Evolutionary conservation across 2,113 vertebrate species (phyloP).

Genomic region (Cyphomyrus discorhynchus): DNA sequence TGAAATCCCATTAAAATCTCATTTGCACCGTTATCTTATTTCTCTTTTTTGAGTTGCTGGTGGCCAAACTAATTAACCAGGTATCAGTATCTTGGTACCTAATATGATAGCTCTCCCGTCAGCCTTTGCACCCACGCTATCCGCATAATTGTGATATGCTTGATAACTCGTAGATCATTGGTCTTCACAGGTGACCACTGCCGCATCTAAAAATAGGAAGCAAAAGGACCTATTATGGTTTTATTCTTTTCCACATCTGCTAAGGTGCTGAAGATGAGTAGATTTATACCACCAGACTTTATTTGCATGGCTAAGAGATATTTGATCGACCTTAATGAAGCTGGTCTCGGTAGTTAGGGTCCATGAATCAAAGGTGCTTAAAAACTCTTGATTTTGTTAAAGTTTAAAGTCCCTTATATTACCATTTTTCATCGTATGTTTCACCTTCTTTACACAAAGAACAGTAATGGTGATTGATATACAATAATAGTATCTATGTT

Average conservation of each 20-base stretch:
- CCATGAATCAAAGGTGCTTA: background rate
- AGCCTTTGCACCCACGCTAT: background rate
- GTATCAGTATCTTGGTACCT: background rate
- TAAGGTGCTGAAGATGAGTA: background rate
- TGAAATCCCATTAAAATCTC: background rate
- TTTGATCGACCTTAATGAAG: background rate
- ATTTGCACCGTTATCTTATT: background rate
- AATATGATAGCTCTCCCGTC: background rate
- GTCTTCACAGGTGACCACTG: background rate
- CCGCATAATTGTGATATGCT: background rate
- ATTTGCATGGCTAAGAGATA: background rate
- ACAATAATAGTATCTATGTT: background rate
- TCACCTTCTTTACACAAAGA: background rate
- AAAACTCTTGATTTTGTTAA: background rate
- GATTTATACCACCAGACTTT: background rate
- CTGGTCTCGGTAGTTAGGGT: background rate
- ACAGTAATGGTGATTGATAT: background rate
- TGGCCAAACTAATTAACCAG: background rate
- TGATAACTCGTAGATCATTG: background rate
- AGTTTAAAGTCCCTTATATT: background rate
- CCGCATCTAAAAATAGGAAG: background rate
- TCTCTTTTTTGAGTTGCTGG: background rate
- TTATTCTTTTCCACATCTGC: background rate
- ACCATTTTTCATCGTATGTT: background rate
- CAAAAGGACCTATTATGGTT: background rate